phyloP scores from a whole-genome alignment of 2,113 vertebrate genomes.

The Oreamnos americanus region DNA sequence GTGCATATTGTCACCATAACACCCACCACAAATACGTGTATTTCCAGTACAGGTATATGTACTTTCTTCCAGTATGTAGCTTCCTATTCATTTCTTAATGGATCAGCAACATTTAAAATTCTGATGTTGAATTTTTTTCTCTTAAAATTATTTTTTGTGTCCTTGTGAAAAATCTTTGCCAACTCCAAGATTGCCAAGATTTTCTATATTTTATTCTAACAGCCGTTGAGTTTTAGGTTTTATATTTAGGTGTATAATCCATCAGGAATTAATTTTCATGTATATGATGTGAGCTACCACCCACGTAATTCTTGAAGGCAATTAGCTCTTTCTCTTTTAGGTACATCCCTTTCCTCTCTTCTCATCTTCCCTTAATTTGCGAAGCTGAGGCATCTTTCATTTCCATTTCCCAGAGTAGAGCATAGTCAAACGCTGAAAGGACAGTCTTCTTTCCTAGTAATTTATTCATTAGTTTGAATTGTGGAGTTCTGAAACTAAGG shows the following conservation, averaged over 20 bases:
- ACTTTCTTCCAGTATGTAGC: background rate
- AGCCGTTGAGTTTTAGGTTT: background rate
- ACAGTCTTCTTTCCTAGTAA: background rate
- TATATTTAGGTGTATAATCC: background rate
- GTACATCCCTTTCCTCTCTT: background rate
- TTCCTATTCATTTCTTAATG: conserved; percentile 5
- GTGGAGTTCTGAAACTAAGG: background rate
- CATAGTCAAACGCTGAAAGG: background rate
- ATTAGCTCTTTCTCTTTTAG: background rate
- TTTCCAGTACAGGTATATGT: background rate
- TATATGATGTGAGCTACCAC: background rate
- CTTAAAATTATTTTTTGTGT: background rate
- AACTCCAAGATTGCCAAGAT: background rate
- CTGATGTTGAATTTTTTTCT: background rate
- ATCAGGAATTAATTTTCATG: background rate
- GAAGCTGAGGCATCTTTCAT: background rate
- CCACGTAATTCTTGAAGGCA: background rate
- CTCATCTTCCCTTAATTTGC: background rate
- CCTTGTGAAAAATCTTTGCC: background rate
- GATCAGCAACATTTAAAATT: background rate
- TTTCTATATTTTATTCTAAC: background rate
- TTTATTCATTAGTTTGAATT: background rate
- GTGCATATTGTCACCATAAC: background rate
- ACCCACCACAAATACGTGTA: background rate
- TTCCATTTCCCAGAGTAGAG: conserved; percentile 16